These are phyloP conservation scores for Fulmarus glacialis DNA, from an alignment of 2,113 vertebrate genomes.

Conservation along the genomic window DNA sequence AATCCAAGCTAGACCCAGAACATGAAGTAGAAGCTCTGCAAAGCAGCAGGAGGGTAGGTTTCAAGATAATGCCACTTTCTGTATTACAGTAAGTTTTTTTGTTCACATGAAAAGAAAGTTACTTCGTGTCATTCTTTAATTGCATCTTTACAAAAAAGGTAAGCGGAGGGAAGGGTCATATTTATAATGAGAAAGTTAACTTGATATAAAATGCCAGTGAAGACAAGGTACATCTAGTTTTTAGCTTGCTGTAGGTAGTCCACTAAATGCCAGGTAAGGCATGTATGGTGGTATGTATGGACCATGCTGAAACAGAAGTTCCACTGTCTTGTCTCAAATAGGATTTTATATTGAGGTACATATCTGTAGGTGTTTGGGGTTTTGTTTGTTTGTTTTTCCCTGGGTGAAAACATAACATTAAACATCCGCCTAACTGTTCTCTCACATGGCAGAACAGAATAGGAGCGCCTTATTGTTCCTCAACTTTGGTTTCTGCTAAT, in stretches of 20 bases:
- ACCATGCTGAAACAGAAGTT: neutral
- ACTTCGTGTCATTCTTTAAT: neutral
- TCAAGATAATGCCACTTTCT: neutral
- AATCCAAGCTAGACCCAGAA: neutral
- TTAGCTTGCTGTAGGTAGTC: neutral
- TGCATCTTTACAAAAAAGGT: neutral
- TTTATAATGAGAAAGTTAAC: neutral
- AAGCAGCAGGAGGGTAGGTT: neutral
- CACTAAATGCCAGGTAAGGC: neutral
- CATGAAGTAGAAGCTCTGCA: neutral
- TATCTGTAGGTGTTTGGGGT: neutral
- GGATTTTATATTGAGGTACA: neutral
- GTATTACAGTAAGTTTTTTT: neutral
- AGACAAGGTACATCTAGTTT: neutral
- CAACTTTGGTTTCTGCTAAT: neutral
- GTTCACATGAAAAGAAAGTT: neutral
- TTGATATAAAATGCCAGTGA: neutral
- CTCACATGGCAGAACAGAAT: neutral
- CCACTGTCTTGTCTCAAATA: neutral
- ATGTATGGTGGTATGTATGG: neutral
- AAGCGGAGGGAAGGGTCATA: neutral
- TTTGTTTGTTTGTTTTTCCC: neutral
- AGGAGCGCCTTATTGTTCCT: neutral
- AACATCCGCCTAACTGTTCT: neutral
- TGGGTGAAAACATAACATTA: neutral